Conservation (phyloP, 2,888 invertebrate genomes). For the Troides aeacus region DNA sequence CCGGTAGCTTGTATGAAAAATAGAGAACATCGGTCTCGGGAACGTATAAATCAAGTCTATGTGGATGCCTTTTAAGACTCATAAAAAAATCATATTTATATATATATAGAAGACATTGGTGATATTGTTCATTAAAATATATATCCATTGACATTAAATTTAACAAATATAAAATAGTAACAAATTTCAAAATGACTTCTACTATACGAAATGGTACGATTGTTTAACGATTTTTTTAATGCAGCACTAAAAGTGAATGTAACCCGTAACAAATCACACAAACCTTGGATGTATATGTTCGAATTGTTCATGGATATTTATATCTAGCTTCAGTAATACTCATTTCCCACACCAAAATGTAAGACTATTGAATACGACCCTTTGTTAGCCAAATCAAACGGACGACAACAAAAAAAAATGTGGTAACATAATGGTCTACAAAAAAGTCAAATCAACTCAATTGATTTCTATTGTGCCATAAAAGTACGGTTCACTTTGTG, state of each 20-base stretch:
- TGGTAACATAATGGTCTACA: conserved; percentile 32
- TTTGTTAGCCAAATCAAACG: conserved; percentile 28
- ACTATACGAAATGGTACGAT: neutral
- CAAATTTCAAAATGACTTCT: neutral
- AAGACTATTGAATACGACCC: neutral
- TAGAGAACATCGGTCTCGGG: conserved; percentile 7
- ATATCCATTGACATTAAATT: neutral
- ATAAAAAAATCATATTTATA: neutral
- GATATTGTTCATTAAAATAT: neutral
- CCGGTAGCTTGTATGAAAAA: conserved; percentile 21
- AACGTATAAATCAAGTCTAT: neutral
- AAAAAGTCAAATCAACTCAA: conserved; percentile 36
- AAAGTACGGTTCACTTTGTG: conserved; percentile 33
- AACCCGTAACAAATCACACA: conserved; percentile 1
- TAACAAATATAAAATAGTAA: conserved; percentile 1
- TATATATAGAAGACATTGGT: neutral
- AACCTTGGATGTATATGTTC: conserved; percentile 5
- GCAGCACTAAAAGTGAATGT: conserved; percentile 17
- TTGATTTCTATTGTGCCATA: conserved; percentile 40
- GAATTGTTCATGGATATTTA: neutral
- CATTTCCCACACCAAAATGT: conserved; percentile 20
- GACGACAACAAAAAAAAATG: conserved; percentile 29
- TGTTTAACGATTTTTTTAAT: conserved; percentile 1
- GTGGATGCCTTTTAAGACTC: neutral
- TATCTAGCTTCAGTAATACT: neutral